Conservation (phyloP, 2,113 vertebrate species). For the Gadus macrocephalus region DNA sequence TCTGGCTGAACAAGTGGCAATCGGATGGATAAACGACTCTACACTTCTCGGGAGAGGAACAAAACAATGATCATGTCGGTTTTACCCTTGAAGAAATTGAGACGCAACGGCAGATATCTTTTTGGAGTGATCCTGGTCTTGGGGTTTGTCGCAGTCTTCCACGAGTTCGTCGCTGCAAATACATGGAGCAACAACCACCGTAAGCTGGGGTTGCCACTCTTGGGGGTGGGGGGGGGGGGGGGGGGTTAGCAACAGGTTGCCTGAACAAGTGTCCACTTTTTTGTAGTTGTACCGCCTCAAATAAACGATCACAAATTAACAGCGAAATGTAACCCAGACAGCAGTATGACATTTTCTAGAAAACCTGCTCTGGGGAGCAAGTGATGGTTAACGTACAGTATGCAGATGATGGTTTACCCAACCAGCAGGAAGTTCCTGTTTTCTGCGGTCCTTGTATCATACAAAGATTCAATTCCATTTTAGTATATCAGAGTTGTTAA, state of each 20-base stretch:
- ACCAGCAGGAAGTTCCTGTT: too few species aligned
- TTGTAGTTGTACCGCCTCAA: neutral
- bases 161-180: constrained; percentile 48
- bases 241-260: too few species aligned
- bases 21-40: constrained; percentile 15
- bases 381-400: too few species aligned
- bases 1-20: constrained; percentile 10
- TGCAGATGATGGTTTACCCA: too few species aligned
- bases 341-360: too few species aligned
- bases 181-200: constrained; percentile 25
- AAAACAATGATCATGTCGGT: constrained; percentile 47
- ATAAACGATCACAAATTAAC: too few species aligned
- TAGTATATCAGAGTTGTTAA: too few species aligned
- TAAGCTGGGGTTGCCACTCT: neutral
- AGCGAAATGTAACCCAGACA: too few species aligned
- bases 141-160: constrained; percentile 53
- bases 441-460: too few species aligned
- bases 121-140: constrained; percentile 48
- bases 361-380: too few species aligned
- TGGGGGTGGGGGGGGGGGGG: too few species aligned
- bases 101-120: constrained; percentile 50
- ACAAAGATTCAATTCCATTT: too few species aligned
- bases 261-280: neutral
- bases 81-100: constrained; percentile 64
- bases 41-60: neutral